Conservation (phyloP, 1,140 invertebrate genomes). For the Lasaia peninsularis region DNA sequence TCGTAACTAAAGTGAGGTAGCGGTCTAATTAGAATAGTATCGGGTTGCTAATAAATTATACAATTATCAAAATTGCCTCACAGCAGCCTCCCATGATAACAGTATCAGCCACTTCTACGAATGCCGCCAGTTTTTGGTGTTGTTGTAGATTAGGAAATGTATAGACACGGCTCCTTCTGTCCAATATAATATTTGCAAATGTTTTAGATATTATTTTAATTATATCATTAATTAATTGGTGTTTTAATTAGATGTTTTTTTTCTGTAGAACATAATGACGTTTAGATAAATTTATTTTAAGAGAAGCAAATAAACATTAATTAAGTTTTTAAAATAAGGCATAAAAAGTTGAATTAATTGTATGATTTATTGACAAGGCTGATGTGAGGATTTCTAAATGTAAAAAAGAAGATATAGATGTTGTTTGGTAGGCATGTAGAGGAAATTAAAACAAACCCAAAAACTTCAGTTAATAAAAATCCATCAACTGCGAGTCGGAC, state of each 20-base stretch:
- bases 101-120: constrained; percentile 39
- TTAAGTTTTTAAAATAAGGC: too few species aligned
- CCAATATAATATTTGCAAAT: not conserved
- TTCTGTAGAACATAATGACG: not conserved
- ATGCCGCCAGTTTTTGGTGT: constrained; percentile 23
- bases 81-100: constrained; percentile 30
- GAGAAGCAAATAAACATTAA: too few species aligned
- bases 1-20: constrained; percentile 31
- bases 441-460: too few species aligned
- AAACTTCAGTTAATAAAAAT: too few species aligned
- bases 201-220: too few species aligned
- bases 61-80: constrained; percentile 41
- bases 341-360: too few species aligned
- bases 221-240: not conserved
- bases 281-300: too few species aligned
- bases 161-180: constrained; percentile 14
- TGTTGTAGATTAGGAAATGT: constrained; percentile 6
- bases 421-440: too few species aligned
- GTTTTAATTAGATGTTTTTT: not conserved
- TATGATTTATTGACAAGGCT: too few species aligned
- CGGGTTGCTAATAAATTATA: constrained; percentile 39
- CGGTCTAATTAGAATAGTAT: constrained; percentile 33
- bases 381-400: too few species aligned
- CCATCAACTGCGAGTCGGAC: too few species aligned
- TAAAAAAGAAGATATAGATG: too few species aligned